Base-by-base conservation (phyloP, 2,888 invertebrate species). In the Cyrtodaria siliqua region DNA sequence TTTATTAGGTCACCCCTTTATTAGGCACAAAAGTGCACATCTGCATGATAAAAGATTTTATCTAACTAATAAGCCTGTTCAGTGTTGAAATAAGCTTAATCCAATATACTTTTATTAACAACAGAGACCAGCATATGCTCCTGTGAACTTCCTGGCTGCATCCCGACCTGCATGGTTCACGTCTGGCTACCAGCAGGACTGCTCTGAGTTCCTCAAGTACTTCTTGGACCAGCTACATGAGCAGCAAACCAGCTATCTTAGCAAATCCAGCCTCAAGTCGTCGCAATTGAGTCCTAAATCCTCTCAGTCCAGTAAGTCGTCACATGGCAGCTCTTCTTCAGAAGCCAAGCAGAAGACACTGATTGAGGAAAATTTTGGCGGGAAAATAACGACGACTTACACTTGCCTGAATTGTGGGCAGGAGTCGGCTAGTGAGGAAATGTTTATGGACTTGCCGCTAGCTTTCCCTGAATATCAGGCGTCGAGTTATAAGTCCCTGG, bases 131-230 rank as follows among this genome's bases (percentile, higher is more conserved):
- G 95, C 96, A 55, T 91, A 96, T 85, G 95, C 96, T 16, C 97
- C 97, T 0, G 94, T 94, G n/a, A 95, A 95, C 50, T 95, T 97
- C 89, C 94, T 96, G 79, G 94, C 94, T 53, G 95, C 95, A 0
- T 95, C 96, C 1, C 94, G 96, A 82, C 97, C 97, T 6, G 95
- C 96, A 0, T 96, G 96, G 88, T 97, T 97, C 92, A 94, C 95
- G 38, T 94, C 94, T 6, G 96, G 97, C 18, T 95, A 96, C 79
- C 97, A 97, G 87, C 97, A 97, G 89, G 97, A 97, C 88, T 97
- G 97, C 92, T 97, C 97, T 0, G 97, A 97, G 93, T 97, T 96
- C 93, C 93, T 97, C 66, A 96, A 96, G 56, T 96, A 89, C 94
- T 94, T 96, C 12, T 93, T 96, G 86, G 96, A 96, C 91, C 93